Conservation (phyloP, 2,113 vertebrate genomes). For the Indicator indicator region DNA sequence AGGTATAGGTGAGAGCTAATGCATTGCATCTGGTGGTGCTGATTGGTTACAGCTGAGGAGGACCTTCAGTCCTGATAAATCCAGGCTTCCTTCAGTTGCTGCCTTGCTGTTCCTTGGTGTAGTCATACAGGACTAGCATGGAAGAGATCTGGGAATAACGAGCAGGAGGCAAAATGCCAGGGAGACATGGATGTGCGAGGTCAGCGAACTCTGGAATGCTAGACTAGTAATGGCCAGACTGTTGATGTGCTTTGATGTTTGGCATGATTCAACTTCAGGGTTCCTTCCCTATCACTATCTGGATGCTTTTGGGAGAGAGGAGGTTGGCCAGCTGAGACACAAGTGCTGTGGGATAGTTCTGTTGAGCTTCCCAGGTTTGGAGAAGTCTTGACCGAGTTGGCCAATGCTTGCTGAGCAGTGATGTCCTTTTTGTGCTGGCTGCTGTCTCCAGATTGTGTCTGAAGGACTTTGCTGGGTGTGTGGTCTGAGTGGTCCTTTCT, state of each 20-base stretch:
- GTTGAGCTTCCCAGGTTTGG: background rate
- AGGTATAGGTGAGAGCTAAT: background rate
- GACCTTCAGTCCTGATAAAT: background rate
- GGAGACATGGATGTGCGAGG: background rate
- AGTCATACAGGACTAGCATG: rapidly evolving
- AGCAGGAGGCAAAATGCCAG: background rate
- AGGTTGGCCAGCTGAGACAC: rapidly evolving
- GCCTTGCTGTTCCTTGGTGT: background rate
- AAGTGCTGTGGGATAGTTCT: background rate
- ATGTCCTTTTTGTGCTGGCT: background rate
- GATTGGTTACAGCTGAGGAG: too few relatives aligned
- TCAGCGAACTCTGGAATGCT: background rate
- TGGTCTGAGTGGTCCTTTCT: background rate
- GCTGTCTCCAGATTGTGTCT: background rate
- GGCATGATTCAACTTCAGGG: rapidly evolving
- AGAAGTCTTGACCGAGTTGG: background rate
- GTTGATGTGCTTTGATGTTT: background rate
- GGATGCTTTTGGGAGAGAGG: background rate
- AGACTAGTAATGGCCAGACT: rapidly evolving
- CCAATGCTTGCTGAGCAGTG: rapidly evolving
- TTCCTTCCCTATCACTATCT: too few relatives aligned
- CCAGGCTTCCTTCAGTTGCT: rapidly evolving
- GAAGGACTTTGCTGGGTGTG: background rate
- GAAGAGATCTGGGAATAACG: background rate
- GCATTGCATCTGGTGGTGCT: background rate